These are phyloP conservation scores for Lutraria lutraria DNA, from an alignment of 2,888 invertebrate species.

Conservation along the genomic window DNA sequence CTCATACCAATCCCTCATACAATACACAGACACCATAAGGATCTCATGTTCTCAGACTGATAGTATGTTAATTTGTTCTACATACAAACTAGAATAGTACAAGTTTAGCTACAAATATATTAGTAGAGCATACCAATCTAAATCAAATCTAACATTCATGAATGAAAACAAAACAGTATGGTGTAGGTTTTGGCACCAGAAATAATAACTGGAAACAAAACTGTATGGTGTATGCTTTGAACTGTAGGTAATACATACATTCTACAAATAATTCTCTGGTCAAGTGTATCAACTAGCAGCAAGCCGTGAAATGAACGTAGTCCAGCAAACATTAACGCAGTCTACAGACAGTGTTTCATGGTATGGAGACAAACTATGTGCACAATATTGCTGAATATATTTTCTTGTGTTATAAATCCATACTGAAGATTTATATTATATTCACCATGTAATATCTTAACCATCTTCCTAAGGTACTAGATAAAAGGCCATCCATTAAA, in stretches of 20 bases:
- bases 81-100: neutral
- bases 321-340: neutral
- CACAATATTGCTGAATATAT: too few species aligned
- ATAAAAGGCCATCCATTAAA: too few species aligned
- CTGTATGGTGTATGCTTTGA: neutral
- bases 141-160: conserved; percentile 9
- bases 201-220: conserved; percentile 1
- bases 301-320: neutral
- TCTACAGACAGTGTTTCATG: neutral
- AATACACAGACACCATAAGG: too few species aligned
- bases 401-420: too few species aligned
- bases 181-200: conserved; percentile 9
- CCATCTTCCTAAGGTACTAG: too few species aligned
- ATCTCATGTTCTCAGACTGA: too few species aligned
- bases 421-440: too few species aligned
- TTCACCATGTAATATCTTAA: too few species aligned
- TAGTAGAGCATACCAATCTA: neutral
- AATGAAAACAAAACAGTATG: conserved; percentile 12
- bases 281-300: neutral
- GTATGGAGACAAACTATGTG: too few species aligned
- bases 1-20: too few species aligned
- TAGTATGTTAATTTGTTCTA: too few species aligned
- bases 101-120: neutral
- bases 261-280: neutral
- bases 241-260: neutral